Conservation (phyloP, 64 coral and sea anemone species). For the Acropora yongei region DNA sequence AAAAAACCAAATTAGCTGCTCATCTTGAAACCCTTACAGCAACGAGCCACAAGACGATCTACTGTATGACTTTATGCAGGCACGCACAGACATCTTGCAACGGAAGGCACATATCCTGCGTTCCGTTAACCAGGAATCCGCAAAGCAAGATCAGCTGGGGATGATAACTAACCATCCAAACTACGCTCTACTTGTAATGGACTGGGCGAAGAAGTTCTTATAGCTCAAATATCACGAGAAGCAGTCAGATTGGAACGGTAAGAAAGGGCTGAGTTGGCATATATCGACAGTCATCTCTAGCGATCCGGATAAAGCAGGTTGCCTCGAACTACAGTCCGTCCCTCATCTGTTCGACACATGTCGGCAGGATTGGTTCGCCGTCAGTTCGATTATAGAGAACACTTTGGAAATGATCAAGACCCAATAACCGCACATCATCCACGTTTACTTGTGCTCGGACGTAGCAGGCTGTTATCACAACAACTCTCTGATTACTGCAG, state of each 20-base stretch:
- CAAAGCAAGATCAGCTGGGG: slow-evolving; percentile 36
- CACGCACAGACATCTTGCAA: slow-evolving; percentile 28
- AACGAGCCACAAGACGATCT: slow-evolving; percentile 35
- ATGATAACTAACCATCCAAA: background rate
- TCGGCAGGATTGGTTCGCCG: slow-evolving; percentile 11
- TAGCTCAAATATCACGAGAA: background rate
- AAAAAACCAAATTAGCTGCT: background rate
- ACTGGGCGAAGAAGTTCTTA: too few species aligned
- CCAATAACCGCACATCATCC: too few species aligned
- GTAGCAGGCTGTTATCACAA: too few species aligned
- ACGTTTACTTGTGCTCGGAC: too few species aligned
- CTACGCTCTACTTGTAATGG: too few species aligned
- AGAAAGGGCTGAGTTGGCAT: slow-evolving; percentile 33
- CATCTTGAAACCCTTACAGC: slow-evolving; percentile 6
- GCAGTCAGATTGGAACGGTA: slow-evolving; percentile 39
- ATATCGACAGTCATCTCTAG: slow-evolving; percentile 20
- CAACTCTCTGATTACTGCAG: too few species aligned
- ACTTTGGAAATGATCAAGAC: too few species aligned
- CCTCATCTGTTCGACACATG: slow-evolving; percentile 28
- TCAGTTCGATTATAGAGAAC: background rate
- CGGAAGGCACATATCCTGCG: slow-evolving; percentile 54
- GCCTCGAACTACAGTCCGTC: slow-evolving; percentile 21
- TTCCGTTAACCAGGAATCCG: slow-evolving; percentile 38
- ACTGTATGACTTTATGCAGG: slow-evolving; percentile 34
- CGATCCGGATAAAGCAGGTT: background rate